These are phyloP conservation scores for Hirundichthys speculiger DNA, from an alignment of 2,113 vertebrate genomes.

Conservation along the genomic window DNA sequence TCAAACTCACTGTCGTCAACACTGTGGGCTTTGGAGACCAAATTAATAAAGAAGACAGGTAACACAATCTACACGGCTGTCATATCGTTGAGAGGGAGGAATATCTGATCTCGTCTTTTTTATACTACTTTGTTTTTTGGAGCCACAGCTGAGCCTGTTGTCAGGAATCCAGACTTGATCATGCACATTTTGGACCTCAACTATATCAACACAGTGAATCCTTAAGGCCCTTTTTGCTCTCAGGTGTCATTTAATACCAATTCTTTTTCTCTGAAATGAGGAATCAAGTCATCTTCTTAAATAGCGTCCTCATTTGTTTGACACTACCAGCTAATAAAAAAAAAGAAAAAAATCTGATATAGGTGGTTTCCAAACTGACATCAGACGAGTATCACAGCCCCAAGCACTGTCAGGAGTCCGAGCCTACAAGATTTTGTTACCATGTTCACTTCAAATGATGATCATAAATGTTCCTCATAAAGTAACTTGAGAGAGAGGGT, in stretches of 20 bases:
- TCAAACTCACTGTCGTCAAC: constrained; percentile 94
- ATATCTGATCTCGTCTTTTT: not conserved
- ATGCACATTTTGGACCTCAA: constrained; percentile 1
- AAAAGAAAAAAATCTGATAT: constrained; percentile 1
- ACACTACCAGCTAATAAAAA: not conserved
- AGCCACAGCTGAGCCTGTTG: not conserved
- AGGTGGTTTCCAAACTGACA: not conserved
- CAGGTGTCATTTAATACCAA: constrained; percentile 16
- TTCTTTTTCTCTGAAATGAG: not conserved
- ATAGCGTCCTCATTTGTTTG: not conserved
- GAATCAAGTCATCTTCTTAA: not conserved
- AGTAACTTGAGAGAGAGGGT: constrained; percentile 8
- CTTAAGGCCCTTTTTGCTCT: not conserved
- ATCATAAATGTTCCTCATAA: constrained; percentile 5
- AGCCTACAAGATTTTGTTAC: constrained; percentile 16
- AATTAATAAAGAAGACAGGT: constrained; percentile 99
- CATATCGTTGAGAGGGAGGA: not conserved
- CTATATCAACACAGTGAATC: not conserved
- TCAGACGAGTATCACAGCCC: constrained; percentile 2
- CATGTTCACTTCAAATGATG: not conserved
- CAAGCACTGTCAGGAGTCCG: not conserved
- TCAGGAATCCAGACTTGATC: constrained; percentile 12
- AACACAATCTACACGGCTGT: constrained; percentile 17
- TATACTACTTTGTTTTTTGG: not conserved
- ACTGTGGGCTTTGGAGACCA: constrained; percentile 96